Base-by-base conservation (phyloP, 2,113 vertebrate genomes). In the Coturnix japonica region DNA sequence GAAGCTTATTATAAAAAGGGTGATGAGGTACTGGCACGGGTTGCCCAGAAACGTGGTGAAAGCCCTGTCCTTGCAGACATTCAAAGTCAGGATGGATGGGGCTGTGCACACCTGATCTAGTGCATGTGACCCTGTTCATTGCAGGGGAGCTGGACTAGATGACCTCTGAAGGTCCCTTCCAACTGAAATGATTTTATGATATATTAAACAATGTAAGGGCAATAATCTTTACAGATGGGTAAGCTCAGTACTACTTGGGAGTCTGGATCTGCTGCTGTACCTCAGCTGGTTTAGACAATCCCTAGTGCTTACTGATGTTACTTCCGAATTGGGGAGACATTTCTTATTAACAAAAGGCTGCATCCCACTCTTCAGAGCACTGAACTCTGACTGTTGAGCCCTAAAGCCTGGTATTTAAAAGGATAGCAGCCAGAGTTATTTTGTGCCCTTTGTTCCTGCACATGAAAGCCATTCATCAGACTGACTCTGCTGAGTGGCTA, bases 401-500 rank as follows among this genome's bases (percentile, higher is more conserved):
- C 37, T 30, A 57, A 87, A 94, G 51, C 49, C 89, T 47, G 30
- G 53, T 51, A 85, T 89, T 90, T 85, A 28, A 65, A 64, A 87
- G 69, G 65, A 86, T 0, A 72, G 60, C 15, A 51, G 47, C 31
- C 12, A 6, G 79, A 76, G 57, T 81, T 72, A 43, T 66, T 81
- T 49, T 75, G 63, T 85, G 81, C 63, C 86, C 56, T 75, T 83
- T 92, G 53, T 77, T 91, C 73, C 85, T 64, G 18, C 41, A 87
- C 37, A 46, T 26, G 51, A 95, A 96, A 96, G 79, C 41, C 43
- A 49, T 46, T 96, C 73, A 91, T 89, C 81, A 95, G 69, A n/a
- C 46, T 54, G 75, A 54, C 77, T 88, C 77, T 87, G 41, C 21
- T 37, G 61, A 73, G 60, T 47, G 35, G 78, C 87, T 85, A 87